Base-by-base conservation (phyloP, 2,113 vertebrate species). In the Ovis canadensis region DNA sequence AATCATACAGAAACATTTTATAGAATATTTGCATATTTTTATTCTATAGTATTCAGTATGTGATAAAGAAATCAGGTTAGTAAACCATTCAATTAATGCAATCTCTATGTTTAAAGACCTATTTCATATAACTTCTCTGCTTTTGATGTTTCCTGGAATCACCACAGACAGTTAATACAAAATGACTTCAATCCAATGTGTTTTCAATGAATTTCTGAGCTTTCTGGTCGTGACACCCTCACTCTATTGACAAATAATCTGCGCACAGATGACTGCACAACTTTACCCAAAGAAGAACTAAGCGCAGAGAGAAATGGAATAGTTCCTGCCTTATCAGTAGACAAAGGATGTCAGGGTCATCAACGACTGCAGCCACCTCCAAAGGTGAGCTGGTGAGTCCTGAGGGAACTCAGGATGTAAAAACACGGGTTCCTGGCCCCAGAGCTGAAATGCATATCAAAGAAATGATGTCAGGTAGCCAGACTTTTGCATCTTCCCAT, bases 131-230 rank as follows among this genome's bases (percentile, higher is more conserved):
- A 90, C 36, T 74, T 57, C 5, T 3, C 5, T 59, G 6, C 14
- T 71, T 67, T 91, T 77, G 59, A 2, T 55, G 40, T 67, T 96
- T 81, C 36, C 45, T 92, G 17, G 52, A 62, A 60, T 57, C 31
- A 52, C 60, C n/a, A 11, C 12, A 81, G 60, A 64, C 8, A 0
- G 50, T 90, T 93, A 64, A 60, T 52, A 25, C 17, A 43, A 43
- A 64, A 14, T 33, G 25, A 67, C 54, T 88, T 88, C 36, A 64
- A 6, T 81, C 29, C 82, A 86, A 50, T 4, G 4, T 23, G n/a
- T 77, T 94, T 74, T 94, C 54, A 89, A 8, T n/a, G 64, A 91
- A 82, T 45, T 45, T 64, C 27, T 93, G 78, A 57, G 9, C 31
- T 43, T 92, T 14, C n/a, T 86, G 52, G 17, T 81, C 52, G 5